Evolutionary conservation across 2,113 vertebrate genomes (phyloP), one percentile per base, ranked within the genome.

Genomic region (Menidia beryllina): DNA sequence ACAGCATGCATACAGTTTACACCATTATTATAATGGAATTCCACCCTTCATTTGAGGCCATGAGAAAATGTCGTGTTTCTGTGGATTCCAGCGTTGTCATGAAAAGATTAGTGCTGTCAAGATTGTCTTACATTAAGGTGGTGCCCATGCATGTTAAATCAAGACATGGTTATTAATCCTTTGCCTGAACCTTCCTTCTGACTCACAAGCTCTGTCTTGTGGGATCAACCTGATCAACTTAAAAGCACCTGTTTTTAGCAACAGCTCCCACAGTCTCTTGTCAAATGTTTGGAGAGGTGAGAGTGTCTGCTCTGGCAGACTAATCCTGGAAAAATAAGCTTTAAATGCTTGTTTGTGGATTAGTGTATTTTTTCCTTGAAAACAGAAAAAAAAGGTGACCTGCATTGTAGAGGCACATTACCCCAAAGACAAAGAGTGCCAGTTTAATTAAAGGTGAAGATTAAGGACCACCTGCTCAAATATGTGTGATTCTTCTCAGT

Each of bases 311-410:
- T 10, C 57, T 48, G 17, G 45, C 13, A 26, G 43, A 56, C 23
- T 69, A 36, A 64, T 50, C 25, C 59, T 26, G 10, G n/a, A 26
- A 63, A 54, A 67, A 14, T 26, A 58, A 72, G 34, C 50, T 81
- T 43, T 19, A 57, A 61, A 64, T 41, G 26, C 49, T 21, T 36
- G 52, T 60, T 69, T 66, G 45, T n/a, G 20, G 36, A 54, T 77
- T 57, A 70, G 51, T 63, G 48, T 59, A 13, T 21, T 38, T 68
- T 68, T 59, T 54, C 48, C 41, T 27, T 9, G 49, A 48, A 50
- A 77, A 54, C 30, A 7, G 23, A 15, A 56, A 13, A 41, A 60
- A 38, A 0, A 41, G n/a, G n/a, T n/a, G n/a, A 50, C 4, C 12
- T 39, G 27, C 2, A 7, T 15, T 57, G 17, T 45, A 75, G 12